Evolutionary conservation across 2,113 vertebrate genomes (phyloP).

Genomic region (Oncorhynchus kisutch): DNA sequence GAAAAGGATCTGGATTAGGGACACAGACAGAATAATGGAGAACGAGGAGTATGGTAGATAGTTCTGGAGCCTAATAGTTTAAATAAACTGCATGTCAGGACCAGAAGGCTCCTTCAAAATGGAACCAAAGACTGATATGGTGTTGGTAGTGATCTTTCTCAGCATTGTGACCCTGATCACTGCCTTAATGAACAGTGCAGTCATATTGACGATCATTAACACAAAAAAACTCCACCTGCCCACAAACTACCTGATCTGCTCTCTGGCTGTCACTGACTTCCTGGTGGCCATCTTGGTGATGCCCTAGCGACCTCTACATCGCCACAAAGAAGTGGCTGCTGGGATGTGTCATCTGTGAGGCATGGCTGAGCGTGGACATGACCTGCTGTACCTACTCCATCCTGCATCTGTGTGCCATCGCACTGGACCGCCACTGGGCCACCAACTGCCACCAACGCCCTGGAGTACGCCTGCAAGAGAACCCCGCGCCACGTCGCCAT

Average conservation of each 20-base stretch:
- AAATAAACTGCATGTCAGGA: background rate
- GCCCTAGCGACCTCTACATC: conserved; percentile 81
- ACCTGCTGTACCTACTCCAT: conserved; percentile 82
- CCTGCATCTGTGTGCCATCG: conserved; percentile 82
- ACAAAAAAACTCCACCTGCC: conserved; percentile 84
- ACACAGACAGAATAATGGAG: background rate
- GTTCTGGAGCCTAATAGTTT: background rate
- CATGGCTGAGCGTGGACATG: conserved; percentile 81
- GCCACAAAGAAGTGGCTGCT: conserved; percentile 77
- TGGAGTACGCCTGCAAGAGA: conserved; percentile 78
- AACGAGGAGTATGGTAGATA: conserved; percentile 61
- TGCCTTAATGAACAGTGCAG: conserved; percentile 76
- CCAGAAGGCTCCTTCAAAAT: background rate
- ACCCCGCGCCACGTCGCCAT: conserved; percentile 69
- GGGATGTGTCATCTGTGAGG: conserved; percentile 77
- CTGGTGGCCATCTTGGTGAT: conserved; percentile 81
- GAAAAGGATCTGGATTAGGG: background rate
- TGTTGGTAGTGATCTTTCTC: conserved; percentile 73
- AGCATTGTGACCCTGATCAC: conserved; percentile 76
- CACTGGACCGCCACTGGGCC: conserved; percentile 83
- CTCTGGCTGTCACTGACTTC: conserved; percentile 80
- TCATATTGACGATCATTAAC: conserved; percentile 79
- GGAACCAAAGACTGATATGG: conserved; percentile 61
- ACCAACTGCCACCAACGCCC: conserved; percentile 73
- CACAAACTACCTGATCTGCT: conserved; percentile 83